Percentiles rank a stretch among this genome's conserved stretches.
Conservation (phyloP, 2,888 invertebrate species). For the Corbicula japonica region DNA sequence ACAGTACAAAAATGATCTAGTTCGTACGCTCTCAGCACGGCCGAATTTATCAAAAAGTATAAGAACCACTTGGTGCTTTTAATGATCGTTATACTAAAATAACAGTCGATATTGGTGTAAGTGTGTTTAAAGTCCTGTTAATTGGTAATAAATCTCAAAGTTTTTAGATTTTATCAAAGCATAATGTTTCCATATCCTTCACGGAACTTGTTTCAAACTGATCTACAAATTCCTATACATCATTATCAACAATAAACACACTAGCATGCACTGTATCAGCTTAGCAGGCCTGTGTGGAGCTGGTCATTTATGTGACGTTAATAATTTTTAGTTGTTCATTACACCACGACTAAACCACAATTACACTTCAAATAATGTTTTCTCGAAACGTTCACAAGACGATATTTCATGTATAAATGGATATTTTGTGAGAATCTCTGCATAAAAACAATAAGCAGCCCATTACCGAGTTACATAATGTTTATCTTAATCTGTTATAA, state of each 20-base stretch:
- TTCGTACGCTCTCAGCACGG: too few species aligned
- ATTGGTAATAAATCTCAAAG: too few species aligned
- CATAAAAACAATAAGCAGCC: conserved; percentile 45
- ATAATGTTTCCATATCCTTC: conserved; percentile 30
- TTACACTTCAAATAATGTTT: conserved; percentile 62
- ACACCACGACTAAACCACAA: conserved; percentile 31
- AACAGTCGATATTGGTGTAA: too few species aligned
- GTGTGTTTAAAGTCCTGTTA: too few species aligned
- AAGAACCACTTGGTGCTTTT: too few species aligned
- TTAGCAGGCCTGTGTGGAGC: conserved; percentile 12
- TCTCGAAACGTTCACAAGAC: conserved; percentile 31
- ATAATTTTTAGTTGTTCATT: conserved; percentile 35
- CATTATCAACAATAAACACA: conserved; percentile 8
- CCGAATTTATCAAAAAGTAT: too few species aligned
- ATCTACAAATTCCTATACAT: conserved; percentile 14
- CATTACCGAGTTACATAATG: conserved; percentile 37
- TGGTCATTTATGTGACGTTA: conserved; percentile 49
- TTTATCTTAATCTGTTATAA: conserved; percentile 26
- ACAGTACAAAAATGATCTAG: too few species aligned
- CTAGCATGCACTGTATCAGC: background rate
- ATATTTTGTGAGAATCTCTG: conserved; percentile 24
- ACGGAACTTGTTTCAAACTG: conserved; percentile 22
- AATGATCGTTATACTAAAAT: too few species aligned
- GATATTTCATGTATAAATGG: conserved; percentile 60
- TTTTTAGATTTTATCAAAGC: conserved; percentile 49